Conservation (phyloP, 2,113 vertebrate species). For the Xenopus tropicalis region UCB_Xtro_10.0 CM004452.2:29519001-29519500, state of each 20-base stretch:
- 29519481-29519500: slow-evolving; percentile 26
- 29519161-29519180: slow-evolving; percentile 58
- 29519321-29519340: slow-evolving; percentile 34
- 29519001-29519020: no score
- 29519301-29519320: slow-evolving; percentile 52
- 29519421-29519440: slow-evolving; percentile 76
- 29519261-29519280: slow-evolving; percentile 86
- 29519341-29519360: slow-evolving; percentile 18
- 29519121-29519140: slow-evolving; percentile 23
- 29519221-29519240: slow-evolving; percentile 74
- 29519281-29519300: slow-evolving; percentile 81
- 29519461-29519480: slow-evolving; percentile 44
- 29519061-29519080: no score
- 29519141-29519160: slow-evolving; percentile 51
- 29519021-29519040: no score
- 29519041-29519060: no score
- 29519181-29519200: slow-evolving; percentile 24
- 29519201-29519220: neutral
- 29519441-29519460: slow-evolving; percentile 67
- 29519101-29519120: no score
- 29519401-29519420: slow-evolving; percentile 62
- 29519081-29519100: no score
- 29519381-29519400: slow-evolving; percentile 61
- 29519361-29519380: slow-evolving; percentile 22
- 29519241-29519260: slow-evolving; percentile 79